phyloP scores from a whole-genome alignment of 2,888 invertebrate genomes.

The Leptodirus hochenwartii region DNA sequence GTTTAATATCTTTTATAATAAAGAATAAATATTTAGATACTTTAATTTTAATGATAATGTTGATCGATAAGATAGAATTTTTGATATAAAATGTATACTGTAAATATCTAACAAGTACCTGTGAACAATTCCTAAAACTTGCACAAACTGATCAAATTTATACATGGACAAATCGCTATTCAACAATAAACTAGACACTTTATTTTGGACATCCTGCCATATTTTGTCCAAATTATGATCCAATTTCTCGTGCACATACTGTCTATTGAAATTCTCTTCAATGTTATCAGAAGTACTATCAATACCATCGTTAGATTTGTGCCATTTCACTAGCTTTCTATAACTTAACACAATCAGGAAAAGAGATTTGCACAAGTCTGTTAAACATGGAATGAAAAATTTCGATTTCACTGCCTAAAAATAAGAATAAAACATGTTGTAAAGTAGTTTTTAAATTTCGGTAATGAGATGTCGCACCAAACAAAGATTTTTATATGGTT shows the following conservation, averaged over 20 bases:
- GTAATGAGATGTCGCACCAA: slow-evolving; percentile 23
- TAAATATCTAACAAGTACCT: slow-evolving; percentile 27
- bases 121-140: slow-evolving; percentile 72
- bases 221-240: slow-evolving; percentile 71
- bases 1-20: no score
- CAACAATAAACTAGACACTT: slow-evolving; percentile 64
- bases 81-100: not conserved
- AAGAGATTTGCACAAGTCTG: slow-evolving; percentile 72
- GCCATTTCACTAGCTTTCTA: slow-evolving; percentile 60
- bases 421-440: slow-evolving; percentile 3
- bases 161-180: slow-evolving; percentile 68
- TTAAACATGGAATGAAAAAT: slow-evolving; percentile 53
- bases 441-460: not conserved
- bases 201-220: slow-evolving; percentile 89
- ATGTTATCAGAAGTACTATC: slow-evolving; percentile 25
- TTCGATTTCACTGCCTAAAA: slow-evolving; percentile 34
- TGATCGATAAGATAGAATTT: slow-evolving; percentile 2
- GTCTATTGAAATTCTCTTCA: slow-evolving; percentile 48
- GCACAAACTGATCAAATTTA: slow-evolving; percentile 88
- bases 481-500: slow-evolving; percentile 72
- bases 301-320: slow-evolving; percentile 31
- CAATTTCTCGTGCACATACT: slow-evolving; percentile 74
- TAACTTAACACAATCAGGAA: slow-evolving; percentile 70
- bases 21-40: no score
- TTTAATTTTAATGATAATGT: not conserved